Evolutionary conservation across 2,888 invertebrate species (phyloP).

Genomic region (Amblyjoppa fuscipennis): DNA sequence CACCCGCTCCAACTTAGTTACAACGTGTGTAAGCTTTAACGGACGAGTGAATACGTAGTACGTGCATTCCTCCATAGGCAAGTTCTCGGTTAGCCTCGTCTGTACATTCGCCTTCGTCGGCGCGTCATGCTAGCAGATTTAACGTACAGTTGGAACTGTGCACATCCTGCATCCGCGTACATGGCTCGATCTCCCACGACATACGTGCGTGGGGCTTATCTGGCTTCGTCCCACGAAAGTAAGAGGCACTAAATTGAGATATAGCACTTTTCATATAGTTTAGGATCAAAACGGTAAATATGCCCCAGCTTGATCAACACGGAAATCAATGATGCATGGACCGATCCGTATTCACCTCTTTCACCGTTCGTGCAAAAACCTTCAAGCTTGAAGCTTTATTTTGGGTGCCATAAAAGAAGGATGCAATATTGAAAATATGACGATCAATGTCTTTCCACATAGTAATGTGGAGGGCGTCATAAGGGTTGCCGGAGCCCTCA

Average conservation of each 20-base stretch:
- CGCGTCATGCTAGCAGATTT: slow-evolving; percentile 18
- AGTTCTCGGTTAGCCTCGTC: slow-evolving; percentile 27
- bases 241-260: too few relatives aligned
- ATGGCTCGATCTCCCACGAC: not conserved
- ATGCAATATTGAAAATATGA: too few relatives aligned
- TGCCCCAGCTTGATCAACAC: too few relatives aligned
- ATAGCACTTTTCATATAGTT: too few relatives aligned
- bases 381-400: not conserved
- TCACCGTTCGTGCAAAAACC: not conserved
- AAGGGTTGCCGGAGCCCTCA: not conserved
- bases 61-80: slow-evolving; percentile 26
- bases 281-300: too few relatives aligned
- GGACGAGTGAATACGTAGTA: slow-evolving; percentile 58
- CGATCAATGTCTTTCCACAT: too few relatives aligned
- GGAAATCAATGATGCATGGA: too few relatives aligned
- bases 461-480: not conserved
- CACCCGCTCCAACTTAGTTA: slow-evolving; percentile 47
- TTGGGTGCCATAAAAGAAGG: too few relatives aligned
- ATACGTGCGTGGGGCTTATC: not conserved
- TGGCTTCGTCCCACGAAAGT: not conserved
- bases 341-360: too few relatives aligned
- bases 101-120: not conserved
- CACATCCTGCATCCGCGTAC: not conserved
- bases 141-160: not conserved
- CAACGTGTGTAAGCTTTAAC: slow-evolving; percentile 59